Evolutionary conservation across 1,140 invertebrate species (phyloP).

Genomic region (Oscheius sp.): DNA sequence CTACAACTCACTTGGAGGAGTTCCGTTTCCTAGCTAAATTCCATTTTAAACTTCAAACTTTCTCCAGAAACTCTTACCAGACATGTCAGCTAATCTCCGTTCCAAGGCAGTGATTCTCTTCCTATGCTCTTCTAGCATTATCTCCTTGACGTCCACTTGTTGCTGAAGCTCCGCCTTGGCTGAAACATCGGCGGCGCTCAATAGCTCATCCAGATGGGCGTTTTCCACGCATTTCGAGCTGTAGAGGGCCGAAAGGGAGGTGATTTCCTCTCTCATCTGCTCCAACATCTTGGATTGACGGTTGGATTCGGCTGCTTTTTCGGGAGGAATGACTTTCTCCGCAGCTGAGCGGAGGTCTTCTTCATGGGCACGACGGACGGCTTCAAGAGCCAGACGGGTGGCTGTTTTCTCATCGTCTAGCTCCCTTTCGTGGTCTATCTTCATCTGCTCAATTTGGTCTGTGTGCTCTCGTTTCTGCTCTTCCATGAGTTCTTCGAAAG

Average conservation of each 20-base stretch:
- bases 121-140: conserved; percentile 41
- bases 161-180: conserved; percentile 21
- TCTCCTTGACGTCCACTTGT: conserved; percentile 44
- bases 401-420: conserved; percentile 58
- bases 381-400: conserved; percentile 72
- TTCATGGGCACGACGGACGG: conserved; percentile 87
- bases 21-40: not conserved
- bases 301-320: conserved; percentile 18
- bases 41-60: not conserved
- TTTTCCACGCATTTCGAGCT: conserved; percentile 86
- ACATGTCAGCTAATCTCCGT: not conserved
- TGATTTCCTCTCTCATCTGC: conserved; percentile 78
- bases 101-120: conserved; percentile 12
- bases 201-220: conserved; percentile 77
- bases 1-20: conserved; percentile 3
- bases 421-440: conserved; percentile 49
- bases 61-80: not conserved
- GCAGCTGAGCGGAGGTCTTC: conserved; percentile 80
- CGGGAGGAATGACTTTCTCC: conserved; percentile 27
- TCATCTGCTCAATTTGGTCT: conserved; percentile 43
- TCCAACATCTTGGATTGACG: conserved; percentile 61
- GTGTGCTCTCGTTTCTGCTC: conserved; percentile 46
- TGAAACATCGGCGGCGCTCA: not conserved
- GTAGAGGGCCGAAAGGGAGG: conserved; percentile 82
- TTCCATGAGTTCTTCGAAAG: conserved; percentile 46